Conservation (phyloP, 2,888 invertebrate species). For the Thymelicus acteon region DNA sequence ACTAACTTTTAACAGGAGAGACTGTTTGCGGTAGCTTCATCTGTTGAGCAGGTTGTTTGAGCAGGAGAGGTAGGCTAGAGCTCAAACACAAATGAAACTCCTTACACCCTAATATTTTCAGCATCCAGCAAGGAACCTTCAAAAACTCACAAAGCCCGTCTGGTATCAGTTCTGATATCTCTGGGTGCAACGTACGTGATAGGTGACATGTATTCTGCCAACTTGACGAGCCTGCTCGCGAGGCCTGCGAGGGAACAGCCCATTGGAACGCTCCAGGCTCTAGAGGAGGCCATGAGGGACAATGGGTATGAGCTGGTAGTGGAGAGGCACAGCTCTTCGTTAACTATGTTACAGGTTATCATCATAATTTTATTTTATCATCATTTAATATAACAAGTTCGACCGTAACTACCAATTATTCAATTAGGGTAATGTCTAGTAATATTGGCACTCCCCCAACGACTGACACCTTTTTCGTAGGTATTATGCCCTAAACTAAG, state of each 20-base stretch:
- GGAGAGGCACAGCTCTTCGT: slow-evolving; percentile 89
- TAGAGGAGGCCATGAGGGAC: slow-evolving; percentile 87
- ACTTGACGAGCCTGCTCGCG: slow-evolving; percentile 90
- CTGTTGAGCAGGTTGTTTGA: too few species aligned
- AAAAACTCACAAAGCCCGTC: slow-evolving; percentile 87
- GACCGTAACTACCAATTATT: too few species aligned
- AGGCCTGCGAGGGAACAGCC: slow-evolving; percentile 89
- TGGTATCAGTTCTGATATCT: slow-evolving; percentile 88
- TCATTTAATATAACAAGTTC: too few species aligned
- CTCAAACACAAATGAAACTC: too few species aligned
- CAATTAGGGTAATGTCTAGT: too few species aligned
- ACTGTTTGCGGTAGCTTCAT: too few species aligned
- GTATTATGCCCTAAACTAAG: too few species aligned
- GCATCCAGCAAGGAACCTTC: slow-evolving; percentile 86
- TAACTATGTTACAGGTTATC: slow-evolving; percentile 87
- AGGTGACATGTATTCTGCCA: slow-evolving; percentile 91
- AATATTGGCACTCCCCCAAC: too few species aligned
- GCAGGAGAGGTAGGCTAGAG: too few species aligned
- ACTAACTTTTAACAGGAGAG: too few species aligned
- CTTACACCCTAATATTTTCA: slow-evolving; percentile 44
- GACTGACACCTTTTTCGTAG: too few species aligned
- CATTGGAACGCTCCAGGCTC: slow-evolving; percentile 86
- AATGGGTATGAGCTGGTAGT: slow-evolving; percentile 88
- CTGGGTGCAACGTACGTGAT: slow-evolving; percentile 91
- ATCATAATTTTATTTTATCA: neutral